Evolutionary conservation across 2,888 invertebrate genomes (phyloP).

Genomic region (Notocelia uddmanniana): DNA sequence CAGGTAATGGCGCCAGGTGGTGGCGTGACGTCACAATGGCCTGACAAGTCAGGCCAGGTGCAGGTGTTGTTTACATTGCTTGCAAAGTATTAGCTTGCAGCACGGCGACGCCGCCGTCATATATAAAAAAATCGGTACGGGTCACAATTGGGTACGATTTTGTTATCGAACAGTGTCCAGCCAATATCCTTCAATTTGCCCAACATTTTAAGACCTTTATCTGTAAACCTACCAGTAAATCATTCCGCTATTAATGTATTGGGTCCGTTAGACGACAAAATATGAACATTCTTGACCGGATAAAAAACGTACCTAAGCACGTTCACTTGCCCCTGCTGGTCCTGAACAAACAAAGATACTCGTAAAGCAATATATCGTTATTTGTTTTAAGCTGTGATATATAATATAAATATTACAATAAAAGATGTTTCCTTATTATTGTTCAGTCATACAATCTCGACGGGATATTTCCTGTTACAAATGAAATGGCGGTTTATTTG

Average conservation of each 20-base stretch:
- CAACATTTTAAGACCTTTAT: conserved; percentile 4
- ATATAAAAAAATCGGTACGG: too few relatives aligned
- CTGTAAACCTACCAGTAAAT: not conserved
- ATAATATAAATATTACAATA: conserved; percentile 41
- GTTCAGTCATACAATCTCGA: not conserved
- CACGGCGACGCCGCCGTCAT: too few relatives aligned
- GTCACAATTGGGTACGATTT: not conserved
- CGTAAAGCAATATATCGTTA: conserved; percentile 57
- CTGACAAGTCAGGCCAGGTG: too few relatives aligned
- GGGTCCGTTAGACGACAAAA: conserved; percentile 15
- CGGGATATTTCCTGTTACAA: not conserved
- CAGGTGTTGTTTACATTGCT: too few relatives aligned
- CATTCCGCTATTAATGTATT: conserved; percentile 16
- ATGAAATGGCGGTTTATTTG: too few relatives aligned
- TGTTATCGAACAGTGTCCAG: not conserved
- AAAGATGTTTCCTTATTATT: conserved; percentile 2
- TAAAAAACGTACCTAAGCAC: conserved; percentile 54
- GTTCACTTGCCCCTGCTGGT: conserved; percentile 55
- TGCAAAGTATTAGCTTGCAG: too few relatives aligned
- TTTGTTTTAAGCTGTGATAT: conserved; percentile 44
- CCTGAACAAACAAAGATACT: conserved; percentile 74
- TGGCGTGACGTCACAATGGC: too few relatives aligned
- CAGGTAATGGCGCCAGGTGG: too few relatives aligned
- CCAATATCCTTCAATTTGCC: not conserved
- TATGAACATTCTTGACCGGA: conserved; percentile 56